A percentile compares a stretch with the other conserved stretches of the same genome.
phyloP scores from a whole-genome alignment of 2,113 vertebrate species.

The Chiloscyllium plagiosum region DNA sequence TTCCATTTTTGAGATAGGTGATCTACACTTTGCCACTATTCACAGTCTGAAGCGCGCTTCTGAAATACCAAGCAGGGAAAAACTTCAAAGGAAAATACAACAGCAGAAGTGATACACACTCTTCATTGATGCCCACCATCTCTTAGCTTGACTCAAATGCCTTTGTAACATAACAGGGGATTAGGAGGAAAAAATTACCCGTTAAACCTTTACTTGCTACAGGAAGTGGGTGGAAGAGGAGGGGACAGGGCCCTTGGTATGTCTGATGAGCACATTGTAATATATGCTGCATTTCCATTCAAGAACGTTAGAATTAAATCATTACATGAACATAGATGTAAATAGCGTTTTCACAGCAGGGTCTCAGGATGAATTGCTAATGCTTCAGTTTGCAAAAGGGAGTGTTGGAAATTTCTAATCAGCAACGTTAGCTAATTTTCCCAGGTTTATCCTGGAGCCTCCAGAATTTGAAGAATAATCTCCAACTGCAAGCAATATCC shows the following conservation, averaged over 20 bases:
- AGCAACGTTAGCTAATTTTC: background rate
- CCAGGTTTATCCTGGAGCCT: background rate
- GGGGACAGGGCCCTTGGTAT: background rate
- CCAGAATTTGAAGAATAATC: background rate
- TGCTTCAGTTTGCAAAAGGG: background rate
- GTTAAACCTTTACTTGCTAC: background rate
- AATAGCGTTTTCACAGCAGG: background rate
- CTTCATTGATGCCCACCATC: background rate
- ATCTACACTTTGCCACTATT: background rate
- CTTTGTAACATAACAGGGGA: background rate
- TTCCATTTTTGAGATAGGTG: background rate
- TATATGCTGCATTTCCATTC: background rate
- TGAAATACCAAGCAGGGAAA: background rate
- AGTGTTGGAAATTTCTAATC: background rate
- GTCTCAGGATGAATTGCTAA: background rate
- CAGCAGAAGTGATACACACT: background rate
- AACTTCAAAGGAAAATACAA: background rate
- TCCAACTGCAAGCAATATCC: background rate
- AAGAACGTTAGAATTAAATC: background rate
- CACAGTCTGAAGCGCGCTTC: background rate
- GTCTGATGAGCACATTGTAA: background rate
- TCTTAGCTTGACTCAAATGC: background rate
- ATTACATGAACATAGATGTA: too few species aligned
- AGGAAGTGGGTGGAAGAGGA: conserved; percentile 2
- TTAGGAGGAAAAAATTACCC: background rate